Base-by-base conservation (phyloP, 2,888 invertebrate species). In the Helleia helle region DNA sequence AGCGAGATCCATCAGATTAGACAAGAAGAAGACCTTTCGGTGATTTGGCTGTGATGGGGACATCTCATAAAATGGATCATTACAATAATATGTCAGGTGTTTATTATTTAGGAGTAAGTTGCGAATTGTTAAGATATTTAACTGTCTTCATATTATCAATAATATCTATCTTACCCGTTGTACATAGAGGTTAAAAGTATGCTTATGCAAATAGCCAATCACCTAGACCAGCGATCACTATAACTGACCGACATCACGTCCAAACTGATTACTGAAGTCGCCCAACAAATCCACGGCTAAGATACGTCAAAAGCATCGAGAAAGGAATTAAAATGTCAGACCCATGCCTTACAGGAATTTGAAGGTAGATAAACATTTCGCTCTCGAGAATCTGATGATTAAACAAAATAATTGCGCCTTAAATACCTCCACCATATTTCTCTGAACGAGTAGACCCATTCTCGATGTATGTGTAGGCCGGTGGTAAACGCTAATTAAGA, bases 281-380 rank as follows among this genome's bases (percentile, higher is more conserved):
- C 54, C 43, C 51, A 58, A 59, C 59, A 65, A 65, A 66, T 65
- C 65, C 65, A 45, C 38, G 48, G 60, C 54, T 62, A 52, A 50
- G 48, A 53, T 47, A 42, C 58, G 68, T 66, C 66, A 68, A 61
- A 62, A 52, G 54, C 59, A 60, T 65, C 54, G 56, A 58, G 55
- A 46, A 47, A 38, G 50, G 58, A 55, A 55, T 59, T 59, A 61
- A 52, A 53, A 49, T 47, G 54, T 55, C 54, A 50, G 37, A 38
- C 44, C 46, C 28, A 30, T 31, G 43, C 43, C 41, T 47, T 48
- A 42, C 42, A 52, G 52, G 49, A 49, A 52, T 51, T 47, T 44
- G 46, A 41, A 48, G 42, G 42, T 46, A 48, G 49, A 48, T 47
- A 44, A 48, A 48, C 38, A 40, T 42, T 44, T 41, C 43, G 40